Percentiles rank a stretch among this genome's conserved stretches.
Evolutionary conservation across 2,113 vertebrate genomes (phyloP).

Genomic region (Craseonycteris thonglongyai): DNA sequence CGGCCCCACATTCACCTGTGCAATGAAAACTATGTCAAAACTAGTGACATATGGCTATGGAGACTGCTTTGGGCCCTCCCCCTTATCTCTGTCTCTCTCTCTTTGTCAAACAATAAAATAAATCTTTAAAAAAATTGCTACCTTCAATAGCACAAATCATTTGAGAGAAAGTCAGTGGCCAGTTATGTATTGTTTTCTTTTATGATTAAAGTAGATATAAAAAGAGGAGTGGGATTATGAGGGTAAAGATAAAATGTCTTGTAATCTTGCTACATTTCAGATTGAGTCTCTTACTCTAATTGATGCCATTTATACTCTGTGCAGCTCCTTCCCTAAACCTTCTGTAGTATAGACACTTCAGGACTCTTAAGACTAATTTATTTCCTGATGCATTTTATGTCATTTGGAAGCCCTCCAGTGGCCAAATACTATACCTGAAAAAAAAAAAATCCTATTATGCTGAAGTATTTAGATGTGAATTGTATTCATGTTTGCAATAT

Average conservation of each 20-base stretch:
- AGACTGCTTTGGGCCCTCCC: too few relatives aligned
- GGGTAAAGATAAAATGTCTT: neutral
- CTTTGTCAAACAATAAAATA: too few relatives aligned
- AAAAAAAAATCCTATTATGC: neutral
- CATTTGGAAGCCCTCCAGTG: conserved; percentile 24
- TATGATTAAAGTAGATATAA: neutral
- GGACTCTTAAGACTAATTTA: neutral
- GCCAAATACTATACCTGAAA: conserved; percentile 15
- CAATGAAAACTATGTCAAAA: too few relatives aligned
- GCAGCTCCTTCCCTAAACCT: neutral
- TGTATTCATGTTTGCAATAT: neutral
- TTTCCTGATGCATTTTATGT: neutral
- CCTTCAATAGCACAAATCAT: neutral
- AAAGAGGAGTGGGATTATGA: neutral
- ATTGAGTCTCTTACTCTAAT: neutral
- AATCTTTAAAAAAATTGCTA: neutral
- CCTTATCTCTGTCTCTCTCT: too few relatives aligned
- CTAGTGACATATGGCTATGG: too few relatives aligned
- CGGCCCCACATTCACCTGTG: too few relatives aligned
- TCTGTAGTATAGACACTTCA: neutral
- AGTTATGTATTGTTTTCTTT: neutral
- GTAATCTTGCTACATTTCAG: neutral
- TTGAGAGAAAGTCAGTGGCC: neutral
- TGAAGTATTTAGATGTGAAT: neutral
- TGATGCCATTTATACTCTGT: neutral